phyloP scores from a whole-genome alignment of 2,888 invertebrate species.

The Heliconius ismenius region DNA sequence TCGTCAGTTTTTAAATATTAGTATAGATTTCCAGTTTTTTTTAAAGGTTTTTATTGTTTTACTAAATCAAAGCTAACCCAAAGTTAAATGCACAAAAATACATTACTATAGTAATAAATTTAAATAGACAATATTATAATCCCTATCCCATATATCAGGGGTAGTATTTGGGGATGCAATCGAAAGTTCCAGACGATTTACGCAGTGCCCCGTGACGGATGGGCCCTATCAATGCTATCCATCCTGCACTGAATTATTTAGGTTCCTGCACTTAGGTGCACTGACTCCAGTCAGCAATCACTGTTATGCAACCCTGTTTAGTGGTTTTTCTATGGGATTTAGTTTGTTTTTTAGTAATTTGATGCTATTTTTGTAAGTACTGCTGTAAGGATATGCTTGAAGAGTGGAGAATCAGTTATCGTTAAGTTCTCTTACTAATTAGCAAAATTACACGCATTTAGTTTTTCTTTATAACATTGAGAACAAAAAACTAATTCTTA shows the following conservation, averaged over 20 bases:
- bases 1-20: too few species aligned
- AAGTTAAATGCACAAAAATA: background rate
- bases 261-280: constrained; percentile 64
- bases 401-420: background rate
- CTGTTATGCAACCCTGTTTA: constrained; percentile 9
- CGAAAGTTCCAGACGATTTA: constrained; percentile 76
- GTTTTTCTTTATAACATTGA: background rate
- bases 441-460: background rate
- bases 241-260: constrained; percentile 72
- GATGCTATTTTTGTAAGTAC: background rate
- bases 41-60: too few species aligned
- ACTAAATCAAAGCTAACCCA: too few species aligned
- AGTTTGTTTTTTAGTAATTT: background rate
- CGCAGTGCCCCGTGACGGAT: constrained; percentile 66
- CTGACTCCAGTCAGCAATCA: constrained; percentile 40
- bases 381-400: background rate
- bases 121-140: constrained; percentile 30
- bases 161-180: constrained; percentile 55
- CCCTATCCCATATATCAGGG: constrained; percentile 39
- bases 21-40: too few species aligned
- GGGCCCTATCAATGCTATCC: constrained; percentile 65
- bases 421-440: background rate
- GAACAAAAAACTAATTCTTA: background rate
- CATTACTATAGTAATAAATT: constrained; percentile 15
- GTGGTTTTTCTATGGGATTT: background rate